Evolutionary conservation across 2,113 vertebrate genomes (phyloP), one percentile per base, ranked within the genome.

Genomic region (Heterochromis multidens): DNA sequence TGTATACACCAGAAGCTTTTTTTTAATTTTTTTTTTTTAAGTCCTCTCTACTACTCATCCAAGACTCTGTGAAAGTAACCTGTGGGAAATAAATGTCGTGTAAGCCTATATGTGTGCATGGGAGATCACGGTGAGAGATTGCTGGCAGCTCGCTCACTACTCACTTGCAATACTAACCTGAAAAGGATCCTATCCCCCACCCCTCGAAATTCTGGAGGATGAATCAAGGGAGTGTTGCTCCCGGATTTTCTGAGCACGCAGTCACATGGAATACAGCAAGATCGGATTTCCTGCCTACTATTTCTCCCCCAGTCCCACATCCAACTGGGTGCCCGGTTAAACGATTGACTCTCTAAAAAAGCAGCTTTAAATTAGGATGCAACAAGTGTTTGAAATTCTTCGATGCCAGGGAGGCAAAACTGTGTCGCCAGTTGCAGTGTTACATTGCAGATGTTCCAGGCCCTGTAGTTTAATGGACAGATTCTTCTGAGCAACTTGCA

Each of bases 241-340:
- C 80, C 2, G 79, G 91, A 94, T 94, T 93, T 84, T 90, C 57
- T 5, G 86, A 87, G 85, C 88, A 90, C 89, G 82, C 83, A 80
- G 93, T 93, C 93, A 94, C 93, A 90, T 94, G 91, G 88, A 93
- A 85, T 83, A 81, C 67, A 67, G 63, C 43, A 60, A 92, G 94
- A 94, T 94, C 86, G 74, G 91, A 92, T 95, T 96, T 95, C 95
- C 88, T 93, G 83, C 61, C 63, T 83, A 61, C 58, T 80, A 43
- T 57, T 56, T 25, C 3, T 74, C 74, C 60, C 82, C 23, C 84
- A 85, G 70, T 80, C 89, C 88, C 89, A 82, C 81, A 89, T 87
- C 81, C 80, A 79, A 82, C 85, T 90, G 83, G 84, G 81, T 79
- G 61, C 88, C 85, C 67, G 14, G 79, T 92, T 89, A 72, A 93